phyloP scores from a whole-genome alignment of 53 echinoderm and acorn worm genomes.

The Luidia sarsii region DNA sequence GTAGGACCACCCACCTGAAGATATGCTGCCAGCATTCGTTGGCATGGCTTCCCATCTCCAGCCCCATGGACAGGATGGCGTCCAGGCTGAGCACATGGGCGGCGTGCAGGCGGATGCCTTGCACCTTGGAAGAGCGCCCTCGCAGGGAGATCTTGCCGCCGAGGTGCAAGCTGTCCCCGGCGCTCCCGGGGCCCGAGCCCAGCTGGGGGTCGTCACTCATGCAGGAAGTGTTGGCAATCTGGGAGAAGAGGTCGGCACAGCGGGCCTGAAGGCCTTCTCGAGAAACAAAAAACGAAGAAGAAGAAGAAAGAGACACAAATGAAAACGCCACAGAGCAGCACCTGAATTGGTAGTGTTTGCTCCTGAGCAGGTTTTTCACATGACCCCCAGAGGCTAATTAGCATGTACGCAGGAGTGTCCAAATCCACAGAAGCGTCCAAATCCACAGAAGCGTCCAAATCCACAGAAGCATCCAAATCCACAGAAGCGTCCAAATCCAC shows the following conservation, averaged over 20 bases:
- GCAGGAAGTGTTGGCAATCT: slow-evolving; percentile 94
- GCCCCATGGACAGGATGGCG: slow-evolving; percentile 92
- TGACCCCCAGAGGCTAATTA: too few species aligned
- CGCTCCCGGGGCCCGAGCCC: slow-evolving; percentile 12
- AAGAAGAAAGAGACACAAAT: too few species aligned
- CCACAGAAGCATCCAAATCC: too few species aligned
- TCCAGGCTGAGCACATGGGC: slow-evolving; percentile 97
- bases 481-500: too few species aligned
- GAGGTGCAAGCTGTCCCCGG: neutral
- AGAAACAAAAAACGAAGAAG: too few species aligned
- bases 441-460: too few species aligned
- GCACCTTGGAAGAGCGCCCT: slow-evolving; percentile 65
- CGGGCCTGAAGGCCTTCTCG: slow-evolving; percentile 88
- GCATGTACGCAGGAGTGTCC: too few species aligned
- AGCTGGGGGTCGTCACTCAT: slow-evolving; percentile 68
- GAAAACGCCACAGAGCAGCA: too few species aligned
- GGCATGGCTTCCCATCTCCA: slow-evolving; percentile 98
- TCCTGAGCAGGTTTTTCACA: too few species aligned
- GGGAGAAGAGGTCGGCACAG: slow-evolving; percentile 92
- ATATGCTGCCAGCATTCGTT: slow-evolving; percentile 96
- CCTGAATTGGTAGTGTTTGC: too few species aligned
- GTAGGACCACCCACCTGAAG: slow-evolving; percentile 82
- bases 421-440: too few species aligned
- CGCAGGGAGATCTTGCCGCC: slow-evolving; percentile 61
- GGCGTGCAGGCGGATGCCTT: slow-evolving; percentile 88